Percentiles rank a stretch among this genome's conserved stretches.
Conservation (phyloP, 2,113 vertebrate species). For the human (Homo sapiens) region GRCh38 chr15:56754501-56755000, state of each 20-base stretch:
- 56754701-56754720: neutral
- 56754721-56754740: neutral
- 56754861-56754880: constrained; percentile 36
- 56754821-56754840: constrained; percentile 3
- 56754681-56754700: neutral
- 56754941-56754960: neutral
- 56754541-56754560: constrained; percentile 79
- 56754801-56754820: neutral
- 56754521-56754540: constrained; percentile 77
- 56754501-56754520: constrained; percentile 74
- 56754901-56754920: neutral
- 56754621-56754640: constrained; percentile 55
- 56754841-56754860: neutral
- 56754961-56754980: neutral
- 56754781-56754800: constrained; percentile 40
- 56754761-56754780: constrained; percentile 34
- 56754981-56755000: neutral
- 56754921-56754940: neutral
- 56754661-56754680: constrained; percentile 2
- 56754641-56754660: constrained; percentile 40
- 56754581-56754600: constrained; percentile 80
- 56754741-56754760: neutral
- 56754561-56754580: constrained; percentile 75
- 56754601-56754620: constrained; percentile 69
- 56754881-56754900: constrained; percentile 29